A percentile compares a stretch with the other conserved stretches of the same genome.
These are phyloP conservation scores for Cheilosia soror DNA, from an alignment of 2,888 invertebrate genomes.

Conservation along the genomic window DNA sequence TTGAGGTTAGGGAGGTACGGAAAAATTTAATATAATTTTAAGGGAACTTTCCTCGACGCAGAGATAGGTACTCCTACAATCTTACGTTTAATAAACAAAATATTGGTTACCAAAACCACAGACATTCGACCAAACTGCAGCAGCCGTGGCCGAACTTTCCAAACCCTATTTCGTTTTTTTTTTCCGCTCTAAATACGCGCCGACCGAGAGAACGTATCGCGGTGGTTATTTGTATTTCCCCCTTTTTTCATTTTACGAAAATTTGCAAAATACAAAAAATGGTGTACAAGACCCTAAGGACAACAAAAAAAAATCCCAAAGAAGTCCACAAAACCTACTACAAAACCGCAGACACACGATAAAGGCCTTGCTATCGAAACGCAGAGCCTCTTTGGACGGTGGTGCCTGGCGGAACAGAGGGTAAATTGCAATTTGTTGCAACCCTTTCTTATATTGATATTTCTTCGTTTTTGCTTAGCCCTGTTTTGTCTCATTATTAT, in stretches of 20 bases:
- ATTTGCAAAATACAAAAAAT: constrained; percentile 36
- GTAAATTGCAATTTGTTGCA: constrained; percentile 73
- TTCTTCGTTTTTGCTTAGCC: constrained; percentile 22
- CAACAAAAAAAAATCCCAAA: constrained; percentile 23
- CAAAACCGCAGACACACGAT: constrained; percentile 62
- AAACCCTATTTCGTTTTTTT: background rate
- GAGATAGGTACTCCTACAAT: background rate
- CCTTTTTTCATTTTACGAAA: constrained; percentile 32
- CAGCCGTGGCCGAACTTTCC: background rate
- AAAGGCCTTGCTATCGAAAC: constrained; percentile 9
- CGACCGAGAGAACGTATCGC: constrained; percentile 22
- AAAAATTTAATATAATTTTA: too few species aligned
- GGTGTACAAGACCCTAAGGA: constrained; percentile 3
- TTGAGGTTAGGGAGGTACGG: background rate
- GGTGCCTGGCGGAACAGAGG: constrained; percentile 54
- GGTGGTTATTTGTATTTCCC: constrained; percentile 15
- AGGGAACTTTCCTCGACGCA: too few species aligned
- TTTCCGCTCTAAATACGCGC: constrained; percentile 70
- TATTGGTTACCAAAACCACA: constrained; percentile 22
- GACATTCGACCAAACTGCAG: background rate
- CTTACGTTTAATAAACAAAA: background rate
- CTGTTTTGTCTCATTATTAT: constrained; percentile 35
- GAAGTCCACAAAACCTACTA: constrained; percentile 19
- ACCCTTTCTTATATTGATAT: constrained; percentile 61
- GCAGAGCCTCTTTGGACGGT: constrained; percentile 14